Evolutionary conservation across 2,113 vertebrate species (phyloP).

Genomic region (Mustela lutreola): DNA sequence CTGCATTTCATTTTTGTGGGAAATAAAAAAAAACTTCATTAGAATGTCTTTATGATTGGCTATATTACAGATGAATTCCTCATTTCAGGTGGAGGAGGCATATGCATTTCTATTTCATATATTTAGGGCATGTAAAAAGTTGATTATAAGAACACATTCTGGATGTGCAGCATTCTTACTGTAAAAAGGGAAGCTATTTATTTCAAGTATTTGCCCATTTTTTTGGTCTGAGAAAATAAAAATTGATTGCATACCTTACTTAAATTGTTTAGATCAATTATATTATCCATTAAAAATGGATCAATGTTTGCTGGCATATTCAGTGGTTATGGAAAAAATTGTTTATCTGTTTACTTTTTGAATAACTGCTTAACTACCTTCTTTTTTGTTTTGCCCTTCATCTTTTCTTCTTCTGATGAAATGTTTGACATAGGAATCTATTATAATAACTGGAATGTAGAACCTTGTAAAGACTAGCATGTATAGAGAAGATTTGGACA

Average conservation of each 20-base stretch:
- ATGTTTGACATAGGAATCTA: not conserved
- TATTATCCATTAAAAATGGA: slow-evolving; percentile 53
- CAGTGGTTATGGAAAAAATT: slow-evolving; percentile 8
- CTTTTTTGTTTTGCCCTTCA: not conserved
- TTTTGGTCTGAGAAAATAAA: slow-evolving; percentile 63
- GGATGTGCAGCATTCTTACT: not conserved
- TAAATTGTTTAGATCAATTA: slow-evolving; percentile 68
- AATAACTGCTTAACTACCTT: not conserved
- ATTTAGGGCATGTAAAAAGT: not conserved
- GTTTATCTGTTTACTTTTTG: slow-evolving; percentile 56
- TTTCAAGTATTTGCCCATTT: slow-evolving; percentile 51
- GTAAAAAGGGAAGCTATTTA: slow-evolving; percentile 18
- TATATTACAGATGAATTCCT: slow-evolving; percentile 22
- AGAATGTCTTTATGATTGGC: not conserved
- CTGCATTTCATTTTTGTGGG: not conserved
- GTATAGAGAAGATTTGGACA: not conserved
- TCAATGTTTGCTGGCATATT: slow-evolving; percentile 28
- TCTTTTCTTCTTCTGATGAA: not conserved
- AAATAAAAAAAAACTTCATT: slow-evolving; percentile 6
- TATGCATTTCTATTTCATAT: not conserved
- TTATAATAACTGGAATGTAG: not conserved
- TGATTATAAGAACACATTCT: not conserved
- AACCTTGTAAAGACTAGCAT: not conserved
- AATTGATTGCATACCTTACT: slow-evolving; percentile 44
- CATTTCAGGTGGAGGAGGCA: not conserved